Evolutionary conservation across 1,140 invertebrate genomes (phyloP), one percentile per base, ranked within the genome.

Genomic region (Nasonia giraulti): DNA sequence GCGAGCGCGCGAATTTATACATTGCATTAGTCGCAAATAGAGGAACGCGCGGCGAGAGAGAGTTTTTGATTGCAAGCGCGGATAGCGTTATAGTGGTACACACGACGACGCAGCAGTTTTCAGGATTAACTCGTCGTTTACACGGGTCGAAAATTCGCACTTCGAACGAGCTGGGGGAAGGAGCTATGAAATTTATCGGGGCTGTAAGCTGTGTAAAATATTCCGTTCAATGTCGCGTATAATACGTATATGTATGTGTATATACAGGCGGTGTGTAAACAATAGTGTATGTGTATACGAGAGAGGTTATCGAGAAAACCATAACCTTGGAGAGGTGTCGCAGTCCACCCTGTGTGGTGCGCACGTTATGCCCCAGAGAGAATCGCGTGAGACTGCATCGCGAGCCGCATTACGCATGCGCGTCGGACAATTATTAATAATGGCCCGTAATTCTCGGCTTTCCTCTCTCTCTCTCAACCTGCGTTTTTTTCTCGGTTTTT

Each of bases 341-440:
- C n/a, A 17, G 79, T 47, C 62, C 44, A 44, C 47, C 12, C 31
- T 6, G 47, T 3, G 23, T 6, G 37, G 20, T 50, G 33, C 81
- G 14, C 33, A 6, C 27, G 33, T 62, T 37, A 23, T 40, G n/a
- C 17, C 47, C 27, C 47, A 50, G 40, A 73, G 68, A 77, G 31
- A 79, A 79, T 79, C 82, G 76, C 82, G 82, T 84, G 76, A 84
- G 82, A 77, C n/a, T 77, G 47, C 31, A 47, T 20, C 40, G 27
- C 6, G n/a, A 10, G 40, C 31, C 55, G 55, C 33, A 85, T 81
- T 81, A 77, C 79, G 84, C 79, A 77, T 47, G 40, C 69, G 69
- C 77, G 31, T 37, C 74, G 80, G 82, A 83, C 82, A 77, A 83
- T 83, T 83, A 83, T 83, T 83, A 77, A 77, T 83, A 83, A 83